Conservation (phyloP, 35 echinoderm and acorn worm genomes). For the Acanthaster planci region DNA sequence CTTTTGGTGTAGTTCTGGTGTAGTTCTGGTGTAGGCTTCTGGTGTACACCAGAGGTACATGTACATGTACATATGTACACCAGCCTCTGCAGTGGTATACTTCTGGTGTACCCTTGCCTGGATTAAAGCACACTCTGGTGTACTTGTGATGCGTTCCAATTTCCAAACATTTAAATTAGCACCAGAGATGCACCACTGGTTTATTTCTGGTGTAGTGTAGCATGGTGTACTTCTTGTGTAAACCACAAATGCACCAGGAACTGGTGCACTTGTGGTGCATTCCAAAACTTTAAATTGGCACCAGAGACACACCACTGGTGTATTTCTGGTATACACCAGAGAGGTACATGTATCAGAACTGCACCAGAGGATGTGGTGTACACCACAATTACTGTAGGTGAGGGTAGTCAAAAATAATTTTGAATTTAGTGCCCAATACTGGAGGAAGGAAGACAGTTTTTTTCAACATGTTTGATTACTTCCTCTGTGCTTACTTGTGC, state of each 20-base stretch:
- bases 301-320: not conserved
- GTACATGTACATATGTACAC: not conserved
- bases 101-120: conserved; percentile 5
- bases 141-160: too few relatives aligned
- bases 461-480: too few relatives aligned
- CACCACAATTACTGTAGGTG: not conserved
- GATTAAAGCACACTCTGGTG: not conserved
- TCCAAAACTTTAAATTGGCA: not conserved
- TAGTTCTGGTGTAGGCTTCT: not conserved
- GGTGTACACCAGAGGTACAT: conserved; percentile 2
- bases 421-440: too few relatives aligned
- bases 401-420: not conserved
- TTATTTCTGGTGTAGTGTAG: not conserved
- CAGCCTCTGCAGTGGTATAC: not conserved
- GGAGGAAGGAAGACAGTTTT: too few relatives aligned
- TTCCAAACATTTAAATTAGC: too few relatives aligned
- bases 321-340: not conserved
- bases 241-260: not conserved
- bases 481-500: too few relatives aligned
- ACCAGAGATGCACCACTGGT: not conserved
- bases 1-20: not conserved
- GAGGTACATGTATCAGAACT: not conserved
- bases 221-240: not conserved
- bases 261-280: not conserved
- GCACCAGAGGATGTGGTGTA: not conserved